A percentile compares a stretch with the other conserved stretches of the same genome.
Evolutionary conservation across 2,888 invertebrate genomes (phyloP).

Genomic region (Aspidiotus destructor): DNA sequence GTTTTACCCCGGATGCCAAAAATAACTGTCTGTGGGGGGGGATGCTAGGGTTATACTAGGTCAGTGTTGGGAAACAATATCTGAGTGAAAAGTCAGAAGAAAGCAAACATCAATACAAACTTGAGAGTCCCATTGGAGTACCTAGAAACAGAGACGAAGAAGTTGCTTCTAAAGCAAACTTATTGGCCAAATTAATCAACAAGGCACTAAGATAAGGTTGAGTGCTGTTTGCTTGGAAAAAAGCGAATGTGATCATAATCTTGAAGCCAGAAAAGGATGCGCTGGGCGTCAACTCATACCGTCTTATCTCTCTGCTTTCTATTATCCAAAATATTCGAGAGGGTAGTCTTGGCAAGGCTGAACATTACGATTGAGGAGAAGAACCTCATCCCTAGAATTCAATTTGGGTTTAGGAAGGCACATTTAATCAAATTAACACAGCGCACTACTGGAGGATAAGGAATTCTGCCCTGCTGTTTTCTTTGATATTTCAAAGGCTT

Average conservation of each 20-base stretch:
- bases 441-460: background rate
- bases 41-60: too few species aligned
- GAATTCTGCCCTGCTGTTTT: background rate
- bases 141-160: too few species aligned
- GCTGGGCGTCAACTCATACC: background rate
- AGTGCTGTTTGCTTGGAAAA: background rate
- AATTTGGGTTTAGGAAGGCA: conserved; percentile 1
- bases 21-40: too few species aligned
- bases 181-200: background rate
- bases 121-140: too few species aligned
- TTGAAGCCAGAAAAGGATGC: background rate
- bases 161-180: too few species aligned
- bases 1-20: too few species aligned
- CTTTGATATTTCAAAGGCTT: background rate
- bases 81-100: too few species aligned
- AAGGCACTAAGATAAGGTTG: background rate
- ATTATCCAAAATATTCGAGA: background rate
- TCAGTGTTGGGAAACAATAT: too few species aligned
- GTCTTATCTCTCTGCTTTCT: background rate
- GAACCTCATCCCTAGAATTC: background rate
- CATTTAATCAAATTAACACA: background rate
- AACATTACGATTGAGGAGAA: background rate
- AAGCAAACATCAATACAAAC: too few species aligned
- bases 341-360: background rate
- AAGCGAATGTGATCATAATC: background rate